Conservation (phyloP, 2,797 vertebrate species). For the Borostomias antarcticus region DNA sequence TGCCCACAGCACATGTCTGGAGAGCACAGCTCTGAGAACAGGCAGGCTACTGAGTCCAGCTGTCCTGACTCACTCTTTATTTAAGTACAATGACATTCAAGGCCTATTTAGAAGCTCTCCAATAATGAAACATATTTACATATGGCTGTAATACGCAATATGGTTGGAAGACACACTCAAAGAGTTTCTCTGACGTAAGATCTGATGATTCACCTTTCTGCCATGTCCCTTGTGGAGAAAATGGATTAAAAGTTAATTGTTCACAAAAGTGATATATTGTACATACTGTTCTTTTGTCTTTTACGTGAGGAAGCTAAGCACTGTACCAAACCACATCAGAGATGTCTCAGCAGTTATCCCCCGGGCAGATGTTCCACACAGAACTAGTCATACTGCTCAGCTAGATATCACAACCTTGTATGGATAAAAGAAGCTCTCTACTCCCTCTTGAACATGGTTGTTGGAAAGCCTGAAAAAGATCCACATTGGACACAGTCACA, state of each 20-base stretch:
- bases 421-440: not conserved
- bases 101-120: conserved; percentile 14
- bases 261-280: no score
- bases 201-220: no score
- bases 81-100: conserved; percentile 36
- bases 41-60: conserved; percentile 35
- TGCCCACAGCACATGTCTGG: conserved; percentile 41
- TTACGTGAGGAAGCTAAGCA: no score
- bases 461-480: conserved; percentile 10
- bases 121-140: conserved; percentile 9
- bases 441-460: conserved; percentile 6
- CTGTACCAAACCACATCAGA: no score
- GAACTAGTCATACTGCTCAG: no score
- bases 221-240: no score
- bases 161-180: not conserved
- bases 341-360: no score
- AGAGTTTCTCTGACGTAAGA: no score
- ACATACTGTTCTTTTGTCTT: no score
- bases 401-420: not conserved
- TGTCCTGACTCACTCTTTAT: conserved; percentile 40
- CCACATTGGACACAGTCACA: conserved; percentile 33
- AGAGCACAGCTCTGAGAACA: conserved; percentile 40
- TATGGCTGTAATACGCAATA: not conserved
- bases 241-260: no score
- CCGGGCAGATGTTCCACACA: not conserved